A percentile compares a stretch with the other conserved stretches of the same genome.
These are phyloP conservation scores for Sinhomidia bicolor DNA, from an alignment of 2,888 invertebrate genomes.

Conservation along the genomic window DNA sequence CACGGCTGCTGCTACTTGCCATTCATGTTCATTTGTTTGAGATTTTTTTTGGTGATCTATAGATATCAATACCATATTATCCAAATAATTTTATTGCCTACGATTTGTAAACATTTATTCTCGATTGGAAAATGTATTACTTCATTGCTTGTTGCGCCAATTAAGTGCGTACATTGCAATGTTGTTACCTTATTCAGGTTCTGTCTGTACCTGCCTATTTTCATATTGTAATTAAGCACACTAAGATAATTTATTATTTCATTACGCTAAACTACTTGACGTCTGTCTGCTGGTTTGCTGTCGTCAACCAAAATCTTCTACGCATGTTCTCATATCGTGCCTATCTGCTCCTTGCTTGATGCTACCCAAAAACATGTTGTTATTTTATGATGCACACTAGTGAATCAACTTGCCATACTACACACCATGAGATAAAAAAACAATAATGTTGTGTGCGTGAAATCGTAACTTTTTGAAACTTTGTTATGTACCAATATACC, in stretches of 20 bases:
- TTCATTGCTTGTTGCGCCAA: conserved; percentile 9
- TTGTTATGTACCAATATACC: not conserved
- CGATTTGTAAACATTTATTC: conserved; percentile 31
- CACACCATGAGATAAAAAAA: not conserved
- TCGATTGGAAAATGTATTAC: conserved; percentile 7
- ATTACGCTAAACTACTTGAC: not conserved
- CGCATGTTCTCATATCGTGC: too few relatives aligned
- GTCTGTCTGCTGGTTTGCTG: conserved; percentile 18
- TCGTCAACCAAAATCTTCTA: conserved; percentile 18
- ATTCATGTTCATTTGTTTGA: not conserved
- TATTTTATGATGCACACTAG: not conserved
- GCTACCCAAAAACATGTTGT: too few relatives aligned
- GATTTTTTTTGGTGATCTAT: not conserved
- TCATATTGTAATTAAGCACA: not conserved
- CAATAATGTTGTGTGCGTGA: not conserved
- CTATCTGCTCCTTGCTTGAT: too few relatives aligned
- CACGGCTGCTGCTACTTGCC: not conserved
- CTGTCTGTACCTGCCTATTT: too few relatives aligned
- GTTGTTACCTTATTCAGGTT: not conserved
- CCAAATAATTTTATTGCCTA: not conserved
- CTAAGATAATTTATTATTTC: conserved; percentile 17
- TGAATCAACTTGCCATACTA: not conserved
- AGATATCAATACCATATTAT: conserved; percentile 1
- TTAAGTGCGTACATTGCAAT: not conserved
- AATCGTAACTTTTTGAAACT: conserved; percentile 2